Base-by-base conservation (phyloP, 2,797 vertebrate genomes). In the Melanotaenia trifasciata region DNA sequence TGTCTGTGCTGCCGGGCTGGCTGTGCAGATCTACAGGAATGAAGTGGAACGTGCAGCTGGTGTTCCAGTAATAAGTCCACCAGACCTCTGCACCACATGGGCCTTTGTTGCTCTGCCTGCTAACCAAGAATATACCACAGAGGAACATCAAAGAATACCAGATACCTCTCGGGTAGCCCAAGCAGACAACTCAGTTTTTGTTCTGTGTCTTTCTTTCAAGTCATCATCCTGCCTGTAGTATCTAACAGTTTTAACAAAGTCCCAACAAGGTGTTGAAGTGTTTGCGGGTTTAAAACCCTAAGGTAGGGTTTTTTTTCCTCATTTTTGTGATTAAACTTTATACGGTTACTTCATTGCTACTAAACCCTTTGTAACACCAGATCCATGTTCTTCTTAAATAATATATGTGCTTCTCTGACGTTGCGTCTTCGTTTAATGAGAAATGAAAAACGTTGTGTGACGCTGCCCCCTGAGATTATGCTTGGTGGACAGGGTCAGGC, bases 101-200 rank as follows among this genome's bases (percentile, higher is more conserved):
- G 64, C 35, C 79, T 88, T 88, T 87, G 80, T 81, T 91, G 86
- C 80, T 79, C 73, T 76, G 69, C 70, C 9, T n/a, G 69, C 88
- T 72, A 70, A 89, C 79, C 83, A 81, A 73, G 70, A 83, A 74
- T 84, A 74, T 43, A 62, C 79, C 74, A 45, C 70, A 73, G 66
- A 35, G 51, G 67, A 75, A 87, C 85, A 79, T 93, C 86, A 93
- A 91, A 90, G 88, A 54, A 73, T 73, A 81, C 53, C 32, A 18
- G 45, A 35, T 79, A 78, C 61, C 51, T 70, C 43, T 53, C 28
- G 54, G 58, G 51, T 73, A 71, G 72, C 70, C 64, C 69, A 12
- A 50, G 53, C 50, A 54, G 63, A 64, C 3, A 12, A 4, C 12
- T 40, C 12, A 68, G 33, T 4, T 56, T 78, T 76, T 51, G 32